Evolutionary conservation across 2,113 vertebrate species (phyloP), one percentile per base, ranked within the genome.

Genomic region (Cephalopholis sonnerati): DNA sequence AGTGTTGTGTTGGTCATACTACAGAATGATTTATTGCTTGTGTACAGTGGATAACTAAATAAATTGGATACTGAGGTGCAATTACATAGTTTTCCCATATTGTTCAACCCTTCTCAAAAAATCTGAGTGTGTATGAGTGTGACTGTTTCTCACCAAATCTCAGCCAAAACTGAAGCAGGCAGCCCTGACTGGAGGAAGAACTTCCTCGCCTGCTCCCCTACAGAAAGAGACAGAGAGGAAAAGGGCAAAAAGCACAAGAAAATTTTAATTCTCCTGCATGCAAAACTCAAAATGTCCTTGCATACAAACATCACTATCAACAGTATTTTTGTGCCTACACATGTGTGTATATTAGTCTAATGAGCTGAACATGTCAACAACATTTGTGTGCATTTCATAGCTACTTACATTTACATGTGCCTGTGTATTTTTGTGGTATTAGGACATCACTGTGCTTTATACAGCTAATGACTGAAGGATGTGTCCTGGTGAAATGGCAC

Each of bases 151-250:
- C 93, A 99, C 98, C 98, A 99, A 96, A 99, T 99, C 90, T 99
- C 96, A 93, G 98, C 97, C 93, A 99, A 93, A 71, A 99, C 82
- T 29, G 96, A 81, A 73, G 96, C 83, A 18, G 98, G 96, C 15
- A 99, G 95, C 58, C 98, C 97, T 2, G 98, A 99, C 0, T 98
- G 97, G 84, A 98, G 94, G 91, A 99, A 99, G 93, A 99, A 98
- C 86, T 93, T 96, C 73, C 96, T 96, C 24, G 98, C 97, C 86
- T 98, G 97, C 85, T 99, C 98, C 91, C 97, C 98, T 99, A 20
- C 11, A 88, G 63, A 85, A 57, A 71, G n/a, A 73, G 22, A 85
- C 3, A 69, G 48, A 65, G 27, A 2, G 25, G 17, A 3, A 22
- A 64, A 20, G 53, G 68, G 64, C 7, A 41, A 20, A 17, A 50